Base-by-base conservation (phyloP, 2,888 invertebrate genomes). In the Lobophora halterata region DNA sequence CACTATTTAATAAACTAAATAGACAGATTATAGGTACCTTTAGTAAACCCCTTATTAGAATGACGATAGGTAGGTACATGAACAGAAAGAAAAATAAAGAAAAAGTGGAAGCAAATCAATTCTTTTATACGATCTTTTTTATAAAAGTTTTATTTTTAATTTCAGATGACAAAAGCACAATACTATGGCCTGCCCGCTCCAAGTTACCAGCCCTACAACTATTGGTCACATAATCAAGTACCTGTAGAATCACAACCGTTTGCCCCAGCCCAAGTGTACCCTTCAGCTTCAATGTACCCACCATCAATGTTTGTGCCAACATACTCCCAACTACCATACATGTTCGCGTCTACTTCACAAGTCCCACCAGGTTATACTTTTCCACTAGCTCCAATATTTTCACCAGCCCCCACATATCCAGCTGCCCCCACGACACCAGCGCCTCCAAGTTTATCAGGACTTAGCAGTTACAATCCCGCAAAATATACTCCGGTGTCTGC, bases 81-180 rank as follows among this genome's bases (percentile, higher is more conserved):
- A n/a, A n/a, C n/a, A n/a, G n/a, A n/a, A n/a, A n/a, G n/a, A n/a
- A n/a, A n/a, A n/a, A n/a, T n/a, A n/a, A n/a, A n/a, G n/a, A n/a
- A n/a, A n/a, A n/a, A n/a, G n/a, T n/a, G n/a, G n/a, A n/a, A n/a
- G n/a, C n/a, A n/a, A n/a, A n/a, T n/a, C 3, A 14, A 14, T 14
- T 3, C 14, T 14, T 3, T 14, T 14, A 14, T 14, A 5, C 5
- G 5, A 14, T 6, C 17, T 17, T 17, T 17, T 5, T 3, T 14
- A 3, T 5, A 3, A 26, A 5, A 2, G 6, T 17, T 17, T 27
- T 6, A 10, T 2, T 8, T 8, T 10, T 11, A 11, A 23, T 52
- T 42, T 29, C 46, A 52, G 52, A 17, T 42, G 11, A 29, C 25
- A 7, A 21, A 32, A 17, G 24, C 45, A 4, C 52, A 52, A 12